These are phyloP conservation scores for Lophius piscatorius DNA, from an alignment of 2,113 vertebrate species.

Conservation along the genomic window DNA sequence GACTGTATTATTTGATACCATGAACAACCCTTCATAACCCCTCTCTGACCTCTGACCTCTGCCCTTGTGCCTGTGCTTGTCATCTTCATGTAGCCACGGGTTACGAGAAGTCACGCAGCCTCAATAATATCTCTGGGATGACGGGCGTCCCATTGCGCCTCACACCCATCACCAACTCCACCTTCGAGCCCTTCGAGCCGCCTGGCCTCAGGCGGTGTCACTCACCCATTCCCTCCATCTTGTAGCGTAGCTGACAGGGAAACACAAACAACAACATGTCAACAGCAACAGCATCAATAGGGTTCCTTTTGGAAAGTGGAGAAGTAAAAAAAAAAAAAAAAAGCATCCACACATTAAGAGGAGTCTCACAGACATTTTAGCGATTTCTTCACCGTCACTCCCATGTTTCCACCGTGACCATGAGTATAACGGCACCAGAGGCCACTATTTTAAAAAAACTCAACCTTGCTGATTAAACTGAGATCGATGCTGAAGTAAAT, in stretches of 20 bases:
- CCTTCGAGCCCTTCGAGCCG: constrained; percentile 82
- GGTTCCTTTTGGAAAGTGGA: background rate
- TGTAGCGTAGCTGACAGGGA: constrained; percentile 74
- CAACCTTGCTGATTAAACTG: constrained; percentile 20
- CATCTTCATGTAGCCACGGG: constrained; percentile 73
- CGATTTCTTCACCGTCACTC: constrained; percentile 14
- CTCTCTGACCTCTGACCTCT: constrained; percentile 30
- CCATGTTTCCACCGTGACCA: constrained; percentile 13
- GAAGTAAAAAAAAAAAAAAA: background rate
- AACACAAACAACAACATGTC: constrained; percentile 15
- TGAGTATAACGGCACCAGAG: no score
- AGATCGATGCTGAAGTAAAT: constrained; percentile 46
- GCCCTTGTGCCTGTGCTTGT: constrained; percentile 28
- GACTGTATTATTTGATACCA: no score
- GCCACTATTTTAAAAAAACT: no score
- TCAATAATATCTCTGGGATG: constrained; percentile 93
- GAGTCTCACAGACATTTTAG: constrained; percentile 10
- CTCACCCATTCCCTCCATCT: constrained; percentile 91
- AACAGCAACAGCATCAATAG: constrained; percentile 37
- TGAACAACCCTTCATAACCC: no score
- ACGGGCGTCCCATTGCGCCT: constrained; percentile 85
- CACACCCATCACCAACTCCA: constrained; percentile 84
- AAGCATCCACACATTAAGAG: no score
- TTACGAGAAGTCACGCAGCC: constrained; percentile 94
- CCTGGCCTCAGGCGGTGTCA: constrained; percentile 86